phyloP scores from a whole-genome alignment of 2,888 invertebrate species.

The Nephrotoma guestfalica region DNA sequence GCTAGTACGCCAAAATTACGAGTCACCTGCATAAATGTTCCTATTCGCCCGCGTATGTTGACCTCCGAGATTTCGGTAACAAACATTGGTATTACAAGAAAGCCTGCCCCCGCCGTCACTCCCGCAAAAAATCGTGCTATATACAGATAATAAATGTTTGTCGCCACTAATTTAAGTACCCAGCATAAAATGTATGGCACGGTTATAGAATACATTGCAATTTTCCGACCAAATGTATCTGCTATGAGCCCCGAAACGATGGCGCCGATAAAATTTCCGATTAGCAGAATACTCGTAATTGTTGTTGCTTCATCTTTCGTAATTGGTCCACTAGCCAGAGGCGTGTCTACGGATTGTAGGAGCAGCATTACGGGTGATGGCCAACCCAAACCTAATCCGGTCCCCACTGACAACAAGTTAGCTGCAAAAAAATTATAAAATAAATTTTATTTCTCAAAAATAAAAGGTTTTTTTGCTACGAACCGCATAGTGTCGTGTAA shows the following conservation, averaged over 20 bases:
- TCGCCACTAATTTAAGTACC: neutral
- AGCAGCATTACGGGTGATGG: slow-evolving; percentile 25
- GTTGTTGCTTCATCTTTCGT: slow-evolving; percentile 23
- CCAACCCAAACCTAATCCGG: slow-evolving; percentile 28
- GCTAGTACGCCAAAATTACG: slow-evolving; percentile 23
- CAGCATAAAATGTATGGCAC: slow-evolving; percentile 9
- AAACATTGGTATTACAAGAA: slow-evolving; percentile 8
- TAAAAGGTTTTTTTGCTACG: neutral
- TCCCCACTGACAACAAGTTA: slow-evolving; percentile 23
- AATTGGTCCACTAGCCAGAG: slow-evolving; percentile 22
- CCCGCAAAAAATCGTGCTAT: slow-evolving; percentile 8
- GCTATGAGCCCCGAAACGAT: slow-evolving; percentile 8
- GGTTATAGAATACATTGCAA: slow-evolving; percentile 3
- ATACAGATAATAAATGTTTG: slow-evolving; percentile 3
- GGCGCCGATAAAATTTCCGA: slow-evolving; percentile 9
- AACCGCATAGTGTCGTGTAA: neutral
- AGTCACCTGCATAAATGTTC: slow-evolving; percentile 16
- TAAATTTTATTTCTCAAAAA: neutral
- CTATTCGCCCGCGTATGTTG: slow-evolving; percentile 11
- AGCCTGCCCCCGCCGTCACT: slow-evolving; percentile 6
- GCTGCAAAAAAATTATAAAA: slow-evolving; percentile 13
- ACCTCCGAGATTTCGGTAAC: slow-evolving; percentile 9
- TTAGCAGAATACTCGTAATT: slow-evolving; percentile 23
- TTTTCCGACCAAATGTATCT: slow-evolving; percentile 9
- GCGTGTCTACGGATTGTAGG: slow-evolving; percentile 20